These are phyloP conservation scores for Chiloscyllium plagiosum DNA, from an alignment of 2,113 vertebrate genomes.

Conservation along the genomic window DNA sequence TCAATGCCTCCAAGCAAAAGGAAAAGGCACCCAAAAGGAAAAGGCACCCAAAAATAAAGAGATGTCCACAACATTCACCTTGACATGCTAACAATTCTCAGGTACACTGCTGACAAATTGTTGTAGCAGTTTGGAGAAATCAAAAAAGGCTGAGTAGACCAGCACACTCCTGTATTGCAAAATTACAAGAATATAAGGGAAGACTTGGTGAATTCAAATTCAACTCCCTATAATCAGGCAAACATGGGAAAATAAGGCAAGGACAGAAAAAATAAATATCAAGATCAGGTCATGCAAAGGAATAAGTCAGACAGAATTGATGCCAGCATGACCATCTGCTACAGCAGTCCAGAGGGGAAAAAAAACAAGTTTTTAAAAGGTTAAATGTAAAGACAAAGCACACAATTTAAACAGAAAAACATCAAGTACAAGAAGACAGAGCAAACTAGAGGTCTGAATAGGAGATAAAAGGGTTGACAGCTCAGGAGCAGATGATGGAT, in stretches of 20 bases:
- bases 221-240: background rate
- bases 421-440: background rate
- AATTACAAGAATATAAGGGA: background rate
- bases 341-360: background rate
- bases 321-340: background rate
- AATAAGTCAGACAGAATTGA: background rate
- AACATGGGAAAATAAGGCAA: background rate
- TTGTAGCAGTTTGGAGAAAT: background rate
- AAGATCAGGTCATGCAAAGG: background rate
- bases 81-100: background rate
- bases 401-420: background rate
- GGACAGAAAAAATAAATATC: background rate
- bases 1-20: background rate
- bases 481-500: background rate
- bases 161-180: background rate
- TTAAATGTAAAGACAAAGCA: background rate
- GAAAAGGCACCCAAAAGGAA: background rate
- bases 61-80: background rate
- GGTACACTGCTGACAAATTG: background rate
- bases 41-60: background rate
- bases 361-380: background rate
- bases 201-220: background rate
- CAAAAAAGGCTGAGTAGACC: background rate
- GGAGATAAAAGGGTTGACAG: background rate
- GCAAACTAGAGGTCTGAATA: background rate